phyloP scores from a whole-genome alignment of 2,888 invertebrate species.

The Nomada hirtipes region DNA sequence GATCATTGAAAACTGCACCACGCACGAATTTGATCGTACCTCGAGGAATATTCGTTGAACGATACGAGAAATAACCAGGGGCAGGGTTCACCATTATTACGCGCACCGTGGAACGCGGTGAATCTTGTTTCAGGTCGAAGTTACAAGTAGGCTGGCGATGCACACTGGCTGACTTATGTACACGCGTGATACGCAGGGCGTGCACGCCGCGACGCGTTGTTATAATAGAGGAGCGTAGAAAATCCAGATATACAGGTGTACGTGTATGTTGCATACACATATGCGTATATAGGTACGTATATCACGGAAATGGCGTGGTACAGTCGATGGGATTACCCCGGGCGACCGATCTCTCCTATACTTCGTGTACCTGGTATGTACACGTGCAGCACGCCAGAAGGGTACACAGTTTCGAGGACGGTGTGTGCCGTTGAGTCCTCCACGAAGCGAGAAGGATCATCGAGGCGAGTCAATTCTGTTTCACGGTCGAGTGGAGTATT shows the following conservation, averaged over 20 bases:
- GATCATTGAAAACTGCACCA: no score
- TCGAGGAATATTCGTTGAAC: neutral
- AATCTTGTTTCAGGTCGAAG: constrained; percentile 38
- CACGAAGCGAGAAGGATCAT: constrained; percentile 44
- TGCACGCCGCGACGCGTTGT: neutral
- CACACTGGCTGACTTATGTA: constrained; percentile 18
- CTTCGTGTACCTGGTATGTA: neutral
- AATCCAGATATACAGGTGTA: constrained; percentile 46
- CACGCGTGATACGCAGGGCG: constrained; percentile 21
- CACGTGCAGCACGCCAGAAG: neutral
- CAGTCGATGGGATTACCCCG: constrained; percentile 51
- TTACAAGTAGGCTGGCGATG: constrained; percentile 25
- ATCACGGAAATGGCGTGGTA: constrained; percentile 55
- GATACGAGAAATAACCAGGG: neutral
- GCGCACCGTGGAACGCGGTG: constrained; percentile 17
- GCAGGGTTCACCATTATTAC: constrained; percentile 17
- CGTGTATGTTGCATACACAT: neutral
- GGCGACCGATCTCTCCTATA: constrained; percentile 40
- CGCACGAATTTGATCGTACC: no score
- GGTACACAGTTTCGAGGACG: constrained; percentile 43
- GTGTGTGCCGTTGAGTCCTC: constrained; percentile 22
- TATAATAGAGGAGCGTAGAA: constrained; percentile 17
- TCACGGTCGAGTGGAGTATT: constrained; percentile 28
- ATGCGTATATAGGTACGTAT: constrained; percentile 9
- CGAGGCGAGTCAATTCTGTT: constrained; percentile 52